Evolutionary conservation across 2,888 invertebrate genomes (phyloP).

Genomic region (Therioaphis trifolii): DNA sequence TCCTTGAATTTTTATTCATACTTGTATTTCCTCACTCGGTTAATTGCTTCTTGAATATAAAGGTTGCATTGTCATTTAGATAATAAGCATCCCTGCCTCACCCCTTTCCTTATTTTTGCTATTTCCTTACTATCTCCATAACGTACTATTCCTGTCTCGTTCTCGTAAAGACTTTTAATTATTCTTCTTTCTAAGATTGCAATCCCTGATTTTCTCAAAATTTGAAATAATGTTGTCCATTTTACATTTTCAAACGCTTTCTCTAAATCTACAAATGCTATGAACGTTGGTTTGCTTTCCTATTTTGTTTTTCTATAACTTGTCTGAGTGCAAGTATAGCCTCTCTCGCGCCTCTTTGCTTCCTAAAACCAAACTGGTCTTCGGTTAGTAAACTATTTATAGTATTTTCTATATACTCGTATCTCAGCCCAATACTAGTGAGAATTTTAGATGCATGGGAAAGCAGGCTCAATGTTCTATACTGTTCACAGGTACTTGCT

Average conservation of each 20-base stretch:
- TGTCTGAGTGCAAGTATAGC: too few species aligned
- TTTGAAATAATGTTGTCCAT: background rate
- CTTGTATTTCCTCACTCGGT: background rate
- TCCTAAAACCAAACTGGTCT: too few species aligned
- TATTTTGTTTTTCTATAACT: background rate
- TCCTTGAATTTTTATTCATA: background rate
- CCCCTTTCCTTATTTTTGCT: background rate
- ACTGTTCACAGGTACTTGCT: too few species aligned
- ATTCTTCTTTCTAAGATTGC: background rate
- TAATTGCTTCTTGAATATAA: background rate
- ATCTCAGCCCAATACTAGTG: too few species aligned
- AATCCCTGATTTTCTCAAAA: background rate
- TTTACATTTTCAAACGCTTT: background rate
- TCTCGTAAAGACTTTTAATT: background rate
- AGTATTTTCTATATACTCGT: too few species aligned
- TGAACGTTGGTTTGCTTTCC: background rate
- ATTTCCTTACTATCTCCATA: background rate
- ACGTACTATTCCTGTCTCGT: background rate
- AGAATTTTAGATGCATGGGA: too few species aligned
- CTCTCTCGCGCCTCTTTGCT: too few species aligned
- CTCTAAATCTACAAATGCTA: background rate
- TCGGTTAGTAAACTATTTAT: too few species aligned
- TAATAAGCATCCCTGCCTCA: too few species aligned
- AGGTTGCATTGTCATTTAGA: too few species aligned
- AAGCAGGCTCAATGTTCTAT: too few species aligned